Evolutionary conservation across 2,113 vertebrate genomes (phyloP).

Genomic region (Tenrec ecaudatus): DNA sequence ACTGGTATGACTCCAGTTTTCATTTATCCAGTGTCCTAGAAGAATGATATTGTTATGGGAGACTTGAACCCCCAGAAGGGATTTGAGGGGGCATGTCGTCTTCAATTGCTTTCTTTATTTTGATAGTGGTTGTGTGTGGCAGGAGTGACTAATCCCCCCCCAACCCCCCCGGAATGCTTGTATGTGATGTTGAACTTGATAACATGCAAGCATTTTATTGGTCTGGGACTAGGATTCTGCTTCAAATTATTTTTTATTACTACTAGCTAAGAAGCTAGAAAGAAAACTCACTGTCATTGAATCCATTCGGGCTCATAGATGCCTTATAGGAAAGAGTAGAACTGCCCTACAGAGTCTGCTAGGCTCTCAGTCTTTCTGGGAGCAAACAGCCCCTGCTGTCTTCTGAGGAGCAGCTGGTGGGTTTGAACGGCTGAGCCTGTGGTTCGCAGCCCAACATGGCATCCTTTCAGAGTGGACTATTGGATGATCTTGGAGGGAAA

Average conservation of each 20-base stretch:
- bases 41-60: neutral
- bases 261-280: neutral
- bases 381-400: too few species aligned
- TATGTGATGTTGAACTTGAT: constrained; percentile 4
- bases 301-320: too few species aligned
- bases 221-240: neutral
- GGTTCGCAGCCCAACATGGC: too few species aligned
- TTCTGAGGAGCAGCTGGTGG: too few species aligned
- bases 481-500: neutral
- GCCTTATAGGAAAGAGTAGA: too few species aligned
- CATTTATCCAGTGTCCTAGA: neutral
- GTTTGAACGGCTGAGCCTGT: too few species aligned
- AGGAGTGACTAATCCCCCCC: constrained; percentile 5
- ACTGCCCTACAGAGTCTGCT: too few species aligned
- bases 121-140: constrained; percentile 10
- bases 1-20: constrained; percentile 28
- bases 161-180: constrained; percentile 11
- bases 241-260: constrained; percentile 45
- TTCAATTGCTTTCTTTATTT: constrained; percentile 19
- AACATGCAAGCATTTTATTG: neutral
- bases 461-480: neutral
- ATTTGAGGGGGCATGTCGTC: neutral
- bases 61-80: neutral
- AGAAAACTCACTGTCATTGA: too few species aligned
- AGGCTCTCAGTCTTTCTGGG: too few species aligned